These are phyloP conservation scores for Gouania willdenowi DNA, from an alignment of 2,797 vertebrate genomes.

Conservation along the genomic window DNA sequence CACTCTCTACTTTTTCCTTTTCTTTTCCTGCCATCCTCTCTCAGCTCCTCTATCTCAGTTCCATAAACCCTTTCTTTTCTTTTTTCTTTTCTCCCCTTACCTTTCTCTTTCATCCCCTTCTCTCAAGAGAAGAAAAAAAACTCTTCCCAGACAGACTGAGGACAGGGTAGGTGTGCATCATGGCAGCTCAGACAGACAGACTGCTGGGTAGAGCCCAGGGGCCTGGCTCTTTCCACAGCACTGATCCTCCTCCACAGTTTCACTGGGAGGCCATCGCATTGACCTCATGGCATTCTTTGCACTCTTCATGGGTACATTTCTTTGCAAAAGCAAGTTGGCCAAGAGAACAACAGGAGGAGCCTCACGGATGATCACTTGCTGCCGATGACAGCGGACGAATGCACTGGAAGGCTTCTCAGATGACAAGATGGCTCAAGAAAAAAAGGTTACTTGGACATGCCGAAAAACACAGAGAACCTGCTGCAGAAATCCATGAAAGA, in stretches of 20 bases:
- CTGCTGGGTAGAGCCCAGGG: constrained; percentile 63
- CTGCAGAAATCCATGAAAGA: constrained; percentile 68
- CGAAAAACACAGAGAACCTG: constrained; percentile 63
- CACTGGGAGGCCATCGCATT: constrained; percentile 77
- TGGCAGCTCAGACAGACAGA: constrained; percentile 75
- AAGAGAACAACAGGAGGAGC: constrained; percentile 35
- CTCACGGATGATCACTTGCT: constrained; percentile 14
- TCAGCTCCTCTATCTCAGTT: constrained; percentile 14
- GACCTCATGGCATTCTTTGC: constrained; percentile 85
- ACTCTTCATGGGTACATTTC: constrained; percentile 80
- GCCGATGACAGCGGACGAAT: constrained; percentile 31
- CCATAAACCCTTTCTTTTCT: constrained; percentile 29
- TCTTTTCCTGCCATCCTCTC: constrained; percentile 49
- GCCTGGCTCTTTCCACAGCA: constrained; percentile 70
- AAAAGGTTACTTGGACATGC: constrained; percentile 55
- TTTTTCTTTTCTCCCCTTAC: constrained; percentile 22
- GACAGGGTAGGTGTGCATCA: constrained; percentile 74
- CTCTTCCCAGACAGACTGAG: constrained; percentile 70
- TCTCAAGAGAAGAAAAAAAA: constrained; percentile 43
- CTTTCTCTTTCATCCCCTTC: constrained; percentile 36
- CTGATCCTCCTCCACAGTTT: constrained; percentile 72
- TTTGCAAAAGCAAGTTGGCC: constrained; percentile 57
- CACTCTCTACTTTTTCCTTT: constrained; percentile 68
- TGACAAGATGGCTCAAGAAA: constrained; percentile 41
- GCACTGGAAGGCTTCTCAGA: constrained; percentile 23